Evolutionary conservation across 53 echinoderm and acorn worm genomes (phyloP).

Genomic region (Stichopus horrens): DNA sequence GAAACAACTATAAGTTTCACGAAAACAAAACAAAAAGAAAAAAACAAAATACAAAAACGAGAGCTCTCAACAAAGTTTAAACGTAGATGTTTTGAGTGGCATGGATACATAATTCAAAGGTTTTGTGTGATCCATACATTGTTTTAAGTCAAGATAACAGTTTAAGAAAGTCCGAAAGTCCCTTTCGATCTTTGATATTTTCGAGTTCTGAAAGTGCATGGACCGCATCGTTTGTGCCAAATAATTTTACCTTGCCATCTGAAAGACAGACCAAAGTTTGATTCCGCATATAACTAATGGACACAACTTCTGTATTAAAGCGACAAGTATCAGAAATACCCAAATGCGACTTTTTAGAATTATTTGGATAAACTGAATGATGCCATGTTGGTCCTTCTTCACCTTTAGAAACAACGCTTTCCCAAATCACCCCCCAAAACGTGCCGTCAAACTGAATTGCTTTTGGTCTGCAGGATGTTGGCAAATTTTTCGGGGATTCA

Average conservation of each 20-base stretch:
- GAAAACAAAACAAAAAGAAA: too few relatives aligned
- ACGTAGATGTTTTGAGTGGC: too few relatives aligned
- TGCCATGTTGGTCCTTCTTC: not conserved
- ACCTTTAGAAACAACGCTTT: not conserved
- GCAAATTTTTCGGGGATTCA: not conserved
- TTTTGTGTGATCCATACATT: too few relatives aligned
- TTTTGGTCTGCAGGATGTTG: not conserved
- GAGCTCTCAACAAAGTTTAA: too few relatives aligned
- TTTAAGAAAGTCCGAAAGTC: too few relatives aligned
- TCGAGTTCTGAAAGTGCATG: too few relatives aligned
- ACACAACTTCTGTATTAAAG: slow-evolving; percentile 13
- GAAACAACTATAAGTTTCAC: too few relatives aligned
- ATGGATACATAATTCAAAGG: too few relatives aligned
- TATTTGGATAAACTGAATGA: not conserved
- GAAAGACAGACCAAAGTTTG: slow-evolving; percentile 11
- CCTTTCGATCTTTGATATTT: too few relatives aligned
- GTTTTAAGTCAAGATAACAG: too few relatives aligned
- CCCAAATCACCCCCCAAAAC: slow-evolving; percentile 11
- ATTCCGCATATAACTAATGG: slow-evolving; percentile 16
- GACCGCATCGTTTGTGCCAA: not conserved
- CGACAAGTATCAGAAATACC: not conserved
- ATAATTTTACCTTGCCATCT: not conserved
- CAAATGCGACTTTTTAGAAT: not conserved
- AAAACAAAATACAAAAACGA: too few relatives aligned
- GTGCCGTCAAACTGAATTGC: slow-evolving; percentile 27